These are phyloP conservation scores for Lasioglossum pauxillum DNA, from an alignment of 2,888 invertebrate genomes.

Conservation along the genomic window DNA sequence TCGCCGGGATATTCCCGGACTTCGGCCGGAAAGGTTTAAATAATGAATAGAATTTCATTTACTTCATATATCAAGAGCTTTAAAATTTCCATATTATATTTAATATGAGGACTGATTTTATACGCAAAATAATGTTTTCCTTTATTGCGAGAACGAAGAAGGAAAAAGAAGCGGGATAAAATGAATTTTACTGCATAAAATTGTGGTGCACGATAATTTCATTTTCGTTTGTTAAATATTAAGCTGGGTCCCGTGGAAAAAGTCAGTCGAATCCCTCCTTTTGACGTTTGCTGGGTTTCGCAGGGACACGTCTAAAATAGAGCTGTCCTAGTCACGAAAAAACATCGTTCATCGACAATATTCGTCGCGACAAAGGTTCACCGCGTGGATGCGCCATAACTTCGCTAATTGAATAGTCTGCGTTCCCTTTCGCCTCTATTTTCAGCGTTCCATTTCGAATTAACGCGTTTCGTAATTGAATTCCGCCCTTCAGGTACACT, in stretches of 20 bases:
- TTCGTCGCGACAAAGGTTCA: background rate
- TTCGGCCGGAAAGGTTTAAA: background rate
- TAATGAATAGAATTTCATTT: background rate
- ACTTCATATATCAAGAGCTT: background rate
- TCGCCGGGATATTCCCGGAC: too few species aligned
- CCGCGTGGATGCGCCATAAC: background rate
- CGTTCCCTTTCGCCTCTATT: background rate
- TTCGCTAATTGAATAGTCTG: slow-evolving; percentile 28
- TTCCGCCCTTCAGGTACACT: slow-evolving; percentile 25
- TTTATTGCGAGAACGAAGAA: background rate
- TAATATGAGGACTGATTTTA: background rate
- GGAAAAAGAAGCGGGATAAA: background rate
- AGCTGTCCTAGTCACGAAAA: background rate
- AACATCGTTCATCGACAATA: slow-evolving; percentile 5
- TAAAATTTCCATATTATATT: background rate
- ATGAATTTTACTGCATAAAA: background rate
- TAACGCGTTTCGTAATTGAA: slow-evolving; percentile 35
- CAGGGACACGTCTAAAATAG: background rate
- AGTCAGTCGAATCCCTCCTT: background rate
- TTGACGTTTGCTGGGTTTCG: background rate
- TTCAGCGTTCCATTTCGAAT: slow-evolving; percentile 35
- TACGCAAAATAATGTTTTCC: background rate
- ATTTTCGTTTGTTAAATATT: background rate
- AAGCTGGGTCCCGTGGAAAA: background rate
- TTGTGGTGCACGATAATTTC: background rate